Base-by-base conservation (phyloP, 2,888 invertebrate genomes). In the Tetranychus truncatus region DNA sequence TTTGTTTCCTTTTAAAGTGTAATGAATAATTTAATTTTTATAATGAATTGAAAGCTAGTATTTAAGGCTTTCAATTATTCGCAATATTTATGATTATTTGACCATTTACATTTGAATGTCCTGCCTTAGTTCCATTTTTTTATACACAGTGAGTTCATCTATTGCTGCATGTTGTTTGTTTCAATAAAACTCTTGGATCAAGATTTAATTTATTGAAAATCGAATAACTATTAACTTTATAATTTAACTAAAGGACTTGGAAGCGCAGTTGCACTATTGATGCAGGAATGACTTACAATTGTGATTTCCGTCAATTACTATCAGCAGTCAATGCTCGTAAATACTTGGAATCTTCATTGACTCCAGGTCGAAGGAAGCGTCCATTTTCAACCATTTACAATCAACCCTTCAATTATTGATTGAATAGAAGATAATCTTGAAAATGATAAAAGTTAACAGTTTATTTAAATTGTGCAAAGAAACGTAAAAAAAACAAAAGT, bases 241-340 rank as follows among this genome's bases (percentile, higher is more conserved):
- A 55, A 15, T 55, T 9, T 15, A 55, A 55, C 55, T 15, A 55
- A 55, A 55, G 55, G 55, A 55, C 9, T 15, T 55, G 81, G 78
- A 83, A 83, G 77, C 78, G 82, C 65, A 81, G 81, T 18, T 83
- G 83, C 77, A 78, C 80, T 77, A 79, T 82, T 73, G 82, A 82
- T 77, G 83, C 81, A 21, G 83, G 83, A 15, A 78, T 83, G 78
- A 81, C 82, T 6, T 82, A 83, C 78, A 81, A 81, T 45, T 83
- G 83, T 76, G 82, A 83, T 79, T 82, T 82, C 80, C 81, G 81
- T 76, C 82, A 82, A 77, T 78, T 82, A 11, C 78, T 81, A 21
- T 80, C 80, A 71, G 82, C 82, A 45, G 78, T 80, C 45, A 80
- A 81, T 73, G 82, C 82, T 77, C 81, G 80, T 71, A 79, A 80